Evolutionary conservation across 2,113 vertebrate genomes (phyloP).

Genomic region (Sinosuthora webbiana): DNA sequence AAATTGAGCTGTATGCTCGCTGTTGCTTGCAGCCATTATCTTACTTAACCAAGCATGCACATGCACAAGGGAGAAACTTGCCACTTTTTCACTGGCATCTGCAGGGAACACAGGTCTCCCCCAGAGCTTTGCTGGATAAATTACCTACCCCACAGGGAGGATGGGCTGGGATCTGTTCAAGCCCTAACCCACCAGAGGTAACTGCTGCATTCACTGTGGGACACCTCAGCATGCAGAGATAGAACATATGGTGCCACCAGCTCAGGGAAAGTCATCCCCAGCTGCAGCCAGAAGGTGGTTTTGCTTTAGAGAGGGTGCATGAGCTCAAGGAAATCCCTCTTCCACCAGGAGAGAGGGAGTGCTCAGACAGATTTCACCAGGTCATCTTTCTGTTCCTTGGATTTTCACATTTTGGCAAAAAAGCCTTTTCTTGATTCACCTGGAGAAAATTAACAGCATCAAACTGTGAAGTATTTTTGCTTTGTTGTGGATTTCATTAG

Average conservation of each 20-base stretch:
- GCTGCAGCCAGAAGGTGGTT: background rate
- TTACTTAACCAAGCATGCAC: background rate
- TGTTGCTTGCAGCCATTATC: background rate
- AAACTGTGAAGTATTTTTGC: background rate
- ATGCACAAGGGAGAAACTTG: background rate
- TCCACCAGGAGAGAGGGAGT: background rate
- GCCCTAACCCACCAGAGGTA: background rate
- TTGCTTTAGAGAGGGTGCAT: background rate
- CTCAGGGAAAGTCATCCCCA: background rate
- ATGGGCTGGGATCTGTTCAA: background rate
- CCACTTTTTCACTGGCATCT: background rate
- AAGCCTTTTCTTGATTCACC: background rate
- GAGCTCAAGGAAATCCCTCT: background rate
- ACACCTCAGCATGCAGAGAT: rapidly evolving
- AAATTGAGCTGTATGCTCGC: background rate
- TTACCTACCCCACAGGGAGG: background rate
- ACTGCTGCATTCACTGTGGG: background rate
- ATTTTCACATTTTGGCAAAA: background rate
- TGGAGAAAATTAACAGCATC: background rate
- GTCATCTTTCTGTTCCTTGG: background rate
- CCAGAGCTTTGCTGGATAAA: background rate
- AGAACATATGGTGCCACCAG: background rate
- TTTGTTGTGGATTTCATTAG: background rate
- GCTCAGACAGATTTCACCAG: background rate
- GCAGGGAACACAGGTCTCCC: rapidly evolving